Conservation (phyloP, 1,140 invertebrate genomes). For the Diabrotica undecimpunctata region DNA sequence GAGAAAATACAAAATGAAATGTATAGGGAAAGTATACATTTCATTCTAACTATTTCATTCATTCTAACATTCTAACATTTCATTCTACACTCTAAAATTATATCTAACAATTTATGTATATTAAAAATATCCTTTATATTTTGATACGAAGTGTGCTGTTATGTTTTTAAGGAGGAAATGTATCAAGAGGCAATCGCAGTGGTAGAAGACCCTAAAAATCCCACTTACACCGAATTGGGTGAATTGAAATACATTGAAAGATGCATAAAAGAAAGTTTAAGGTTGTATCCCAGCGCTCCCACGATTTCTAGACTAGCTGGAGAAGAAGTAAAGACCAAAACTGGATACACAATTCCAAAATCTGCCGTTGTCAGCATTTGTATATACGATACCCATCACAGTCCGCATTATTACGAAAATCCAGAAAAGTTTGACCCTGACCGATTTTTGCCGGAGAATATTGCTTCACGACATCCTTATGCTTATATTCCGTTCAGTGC, state of each 20-base stretch:
- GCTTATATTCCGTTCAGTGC: conserved; percentile 64
- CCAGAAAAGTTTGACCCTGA: conserved; percentile 67
- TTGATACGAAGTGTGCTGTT: too few relatives aligned
- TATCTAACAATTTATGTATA: too few relatives aligned
- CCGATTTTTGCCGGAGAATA: conserved; percentile 59
- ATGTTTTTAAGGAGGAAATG: conserved; percentile 52
- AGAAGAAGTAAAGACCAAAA: conserved; percentile 50
- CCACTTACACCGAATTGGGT: conserved; percentile 60
- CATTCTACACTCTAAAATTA: too few relatives aligned
- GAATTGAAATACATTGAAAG: conserved; percentile 68
- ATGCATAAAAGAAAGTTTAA: conserved; percentile 62
- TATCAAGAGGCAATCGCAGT: conserved; percentile 63
- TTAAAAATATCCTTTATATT: too few relatives aligned
- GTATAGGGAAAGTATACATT: too few relatives aligned
- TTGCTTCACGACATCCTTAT: conserved; percentile 49
- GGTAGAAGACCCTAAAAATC: conserved; percentile 48
- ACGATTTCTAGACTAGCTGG: conserved; percentile 55
- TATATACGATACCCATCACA: conserved; percentile 31
- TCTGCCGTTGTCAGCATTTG: conserved; percentile 20
- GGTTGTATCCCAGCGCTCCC: conserved; percentile 67
- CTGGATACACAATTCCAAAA: conserved; percentile 29
- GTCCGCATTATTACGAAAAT: conserved; percentile 53
- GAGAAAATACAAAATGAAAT: too few relatives aligned
- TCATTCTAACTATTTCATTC: too few relatives aligned
- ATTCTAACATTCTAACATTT: too few relatives aligned